Conservation (phyloP, 2,113 vertebrate species). For the Bostrychus sinensis region DNA sequence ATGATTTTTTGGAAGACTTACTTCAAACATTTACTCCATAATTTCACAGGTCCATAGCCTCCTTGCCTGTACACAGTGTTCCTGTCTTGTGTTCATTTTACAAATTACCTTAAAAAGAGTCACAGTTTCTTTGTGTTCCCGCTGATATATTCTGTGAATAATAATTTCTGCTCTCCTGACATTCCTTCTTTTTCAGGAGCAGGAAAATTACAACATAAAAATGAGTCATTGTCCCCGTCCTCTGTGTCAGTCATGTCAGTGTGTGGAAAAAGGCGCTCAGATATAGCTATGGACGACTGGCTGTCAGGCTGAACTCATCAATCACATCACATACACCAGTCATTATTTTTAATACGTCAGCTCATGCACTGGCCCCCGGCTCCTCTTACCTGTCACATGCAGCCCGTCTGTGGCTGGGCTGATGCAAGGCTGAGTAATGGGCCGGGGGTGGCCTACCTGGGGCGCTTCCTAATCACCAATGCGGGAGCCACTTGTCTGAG, state of each 20-base stretch:
- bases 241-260: slow-evolving; percentile 48
- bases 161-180: slow-evolving; percentile 21
- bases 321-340: slow-evolving; percentile 56
- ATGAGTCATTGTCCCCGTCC: slow-evolving; percentile 30
- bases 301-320: slow-evolving; percentile 61
- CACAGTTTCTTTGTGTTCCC: not conserved
- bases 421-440: slow-evolving; percentile 59
- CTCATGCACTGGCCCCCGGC: slow-evolving; percentile 32
- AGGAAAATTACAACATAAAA: slow-evolving; percentile 46
- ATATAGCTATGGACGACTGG: slow-evolving; percentile 47
- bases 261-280: slow-evolving; percentile 30
- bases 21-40: too few relatives aligned
- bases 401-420: slow-evolving; percentile 20
- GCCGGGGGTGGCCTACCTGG: slow-evolving; percentile 25
- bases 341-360: slow-evolving; percentile 68
- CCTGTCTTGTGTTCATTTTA: too few relatives aligned
- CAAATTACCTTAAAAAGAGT: not conserved
- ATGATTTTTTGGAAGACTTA: too few relatives aligned
- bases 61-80: too few relatives aligned
- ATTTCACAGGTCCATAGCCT: too few relatives aligned
- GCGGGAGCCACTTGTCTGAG: slow-evolving; percentile 37
- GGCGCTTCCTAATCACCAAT: slow-evolving; percentile 45
- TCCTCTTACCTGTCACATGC: slow-evolving; percentile 54
- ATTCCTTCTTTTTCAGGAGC: slow-evolving; percentile 9
- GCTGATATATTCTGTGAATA: slow-evolving; percentile 23